Evolutionary conservation across 2,888 invertebrate species (phyloP), one percentile per base, ranked within the genome.

Genomic region (Diaperis boleti): DNA sequence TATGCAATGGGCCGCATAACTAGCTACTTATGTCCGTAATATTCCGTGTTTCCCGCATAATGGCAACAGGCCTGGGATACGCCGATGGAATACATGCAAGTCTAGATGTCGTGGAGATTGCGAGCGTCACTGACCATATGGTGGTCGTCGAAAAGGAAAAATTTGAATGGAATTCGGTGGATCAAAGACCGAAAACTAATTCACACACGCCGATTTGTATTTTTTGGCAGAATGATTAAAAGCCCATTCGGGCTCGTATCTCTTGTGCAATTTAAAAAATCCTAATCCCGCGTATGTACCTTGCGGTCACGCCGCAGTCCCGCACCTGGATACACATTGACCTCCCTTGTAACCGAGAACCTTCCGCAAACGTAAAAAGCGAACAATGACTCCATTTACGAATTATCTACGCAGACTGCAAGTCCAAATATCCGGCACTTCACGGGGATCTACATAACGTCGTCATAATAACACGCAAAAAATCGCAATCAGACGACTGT

Each of bases 371-470:
- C 31, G 64, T 56, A 64, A 64, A 64, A 66, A 64, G 59, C 65
- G 65, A 66, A 69, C 68, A 69, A 69, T 67, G 50, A 57, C 61
- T 15, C 66, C 67, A 62, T 69, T 67, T 62, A 65, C 42, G 69
- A 72, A 74, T 74, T 74, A 72, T 71, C 64, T 68, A 72, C 66
- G 72, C 72, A 69, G 70, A 69, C 68, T 68, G 66, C 64, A 67
- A 67, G 68, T 62, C 67, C 65, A 70, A 67, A 69, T 69, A 71
- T 71, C 70, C 69, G 69, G 64, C 66, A 70, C 65, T 70, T 64
- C 65, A 70, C 66, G 67, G 68, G 63, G 65, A 68, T 69, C 65
- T 62, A 54, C 59, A 61, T 69, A 69, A 69, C 45, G 15, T 47
- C n/a, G 15, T 47, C 42, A 44, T 5, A 10, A 35, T 29, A 18